Evolutionary conservation across 2,113 vertebrate genomes (phyloP), one percentile per base, ranked within the genome.

Genomic region (Calyptomena viridis): DNA sequence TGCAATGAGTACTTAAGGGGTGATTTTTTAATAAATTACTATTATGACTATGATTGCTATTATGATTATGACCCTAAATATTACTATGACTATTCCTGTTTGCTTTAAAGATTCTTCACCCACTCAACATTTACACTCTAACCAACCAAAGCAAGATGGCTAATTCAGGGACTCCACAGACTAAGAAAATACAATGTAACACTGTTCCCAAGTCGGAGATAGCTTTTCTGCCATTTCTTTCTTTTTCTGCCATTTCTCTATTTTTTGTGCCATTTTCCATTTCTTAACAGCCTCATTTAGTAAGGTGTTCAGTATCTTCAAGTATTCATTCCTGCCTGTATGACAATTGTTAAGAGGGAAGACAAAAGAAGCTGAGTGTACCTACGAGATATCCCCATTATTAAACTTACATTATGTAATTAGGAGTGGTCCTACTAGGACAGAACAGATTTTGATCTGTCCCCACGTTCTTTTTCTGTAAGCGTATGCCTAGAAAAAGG

Each of bases 81-180:
- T 59, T 14, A 49, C 12, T 44, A 87, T 66, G 58, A 69, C 90
- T 93, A 20, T 69, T 85, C 90, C 79, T 90, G 52, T 63, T 96
- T 95, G 86, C 63, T 92, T 69, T 96, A 96, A 77, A 84, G 79
- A 95, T 85, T 91, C 40, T 62, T 64, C 44, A 15, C 15, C 49
- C 80, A 91, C 78, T 55, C 79, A 95, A 64, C 49, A 78, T 52
- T 89, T 74, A 88, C 56, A 76, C 53, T 83, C 46, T 76, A 83
- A 89, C 56, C 80, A 92, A 71, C 52, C 60, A 94, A 73, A 95
- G 50, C 42, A 85, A 67, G 44, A 63, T 67, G 66, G 90, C 50
- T 91, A 84, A 93, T 77, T 78, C 92, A 78, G 44, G n/a, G 79
- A 94, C 88, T 52, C 64, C 77, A 92, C 28, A 33, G 69, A 64